Conservation (phyloP, 1,140 invertebrate genomes). For the Odontomachus brunneus region DNA sequence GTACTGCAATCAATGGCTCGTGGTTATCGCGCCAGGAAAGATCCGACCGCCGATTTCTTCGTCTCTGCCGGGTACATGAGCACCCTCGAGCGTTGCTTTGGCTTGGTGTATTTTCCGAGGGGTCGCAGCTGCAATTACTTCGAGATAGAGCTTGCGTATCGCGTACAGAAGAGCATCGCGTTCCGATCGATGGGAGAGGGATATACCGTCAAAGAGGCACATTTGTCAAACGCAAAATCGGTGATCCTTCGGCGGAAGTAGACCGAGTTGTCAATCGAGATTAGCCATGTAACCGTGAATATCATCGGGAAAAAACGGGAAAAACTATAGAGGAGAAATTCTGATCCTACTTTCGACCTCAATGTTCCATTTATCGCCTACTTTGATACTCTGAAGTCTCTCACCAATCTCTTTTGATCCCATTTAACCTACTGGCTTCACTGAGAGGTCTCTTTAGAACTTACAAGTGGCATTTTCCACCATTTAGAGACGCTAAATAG, state of each 20-base stretch:
- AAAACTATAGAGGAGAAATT: no score
- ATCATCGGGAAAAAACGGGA: no score
- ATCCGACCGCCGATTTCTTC: conserved; percentile 26
- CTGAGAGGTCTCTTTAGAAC: no score
- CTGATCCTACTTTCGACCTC: no score
- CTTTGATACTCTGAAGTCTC: no score
- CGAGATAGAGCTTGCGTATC: background rate
- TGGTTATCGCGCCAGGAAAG: conserved; percentile 52
- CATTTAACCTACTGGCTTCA: no score
- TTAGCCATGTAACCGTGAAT: no score
- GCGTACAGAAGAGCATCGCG: background rate
- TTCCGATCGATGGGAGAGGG: background rate
- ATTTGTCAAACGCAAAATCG: background rate
- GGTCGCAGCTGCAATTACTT: conserved; percentile 23
- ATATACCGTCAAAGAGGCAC: background rate
- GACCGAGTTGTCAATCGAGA: conserved; percentile 1
- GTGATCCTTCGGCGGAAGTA: background rate
- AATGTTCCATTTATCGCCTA: no score
- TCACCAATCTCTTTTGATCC: no score
- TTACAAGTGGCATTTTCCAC: no score
- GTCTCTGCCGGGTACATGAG: conserved; percentile 7
- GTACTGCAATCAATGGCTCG: conserved; percentile 44
- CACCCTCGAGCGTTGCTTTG: background rate
- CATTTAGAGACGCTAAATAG: no score
- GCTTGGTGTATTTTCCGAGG: background rate